phyloP scores from a whole-genome alignment of 2,113 vertebrate species.

The Phainopepla nitens region DNA sequence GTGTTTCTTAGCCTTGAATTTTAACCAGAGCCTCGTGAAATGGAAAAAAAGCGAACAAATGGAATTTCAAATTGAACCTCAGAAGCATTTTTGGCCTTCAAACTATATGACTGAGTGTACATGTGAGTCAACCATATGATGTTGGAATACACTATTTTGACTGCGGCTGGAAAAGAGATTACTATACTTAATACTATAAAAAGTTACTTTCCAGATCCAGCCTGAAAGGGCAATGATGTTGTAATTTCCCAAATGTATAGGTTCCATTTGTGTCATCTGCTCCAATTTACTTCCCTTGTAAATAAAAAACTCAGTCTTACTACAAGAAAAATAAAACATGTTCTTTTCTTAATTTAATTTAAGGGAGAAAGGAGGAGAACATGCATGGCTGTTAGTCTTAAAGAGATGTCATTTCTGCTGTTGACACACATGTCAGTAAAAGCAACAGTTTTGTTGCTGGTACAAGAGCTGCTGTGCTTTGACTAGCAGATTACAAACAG shows the following conservation, averaged over 20 bases:
- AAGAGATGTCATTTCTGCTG: neutral
- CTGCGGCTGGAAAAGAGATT: neutral
- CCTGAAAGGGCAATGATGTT: neutral
- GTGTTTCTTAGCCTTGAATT: constrained; percentile 2
- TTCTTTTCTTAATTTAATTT: neutral
- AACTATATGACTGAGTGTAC: neutral
- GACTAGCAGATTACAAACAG: constrained; percentile 8
- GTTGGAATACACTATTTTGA: neutral
- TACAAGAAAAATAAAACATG: neutral
- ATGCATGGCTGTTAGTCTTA: neutral
- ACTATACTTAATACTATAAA: neutral
- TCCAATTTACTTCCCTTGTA: neutral
- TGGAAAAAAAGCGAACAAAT: neutral
- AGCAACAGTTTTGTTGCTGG: neutral
- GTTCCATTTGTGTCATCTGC: accelerated
- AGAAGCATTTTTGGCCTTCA: neutral
- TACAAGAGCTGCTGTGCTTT: constrained; percentile 7
- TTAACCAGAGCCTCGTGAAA: neutral
- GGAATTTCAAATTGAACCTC: neutral
- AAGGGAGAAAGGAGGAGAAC: neutral
- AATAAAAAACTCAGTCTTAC: neutral
- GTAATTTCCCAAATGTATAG: neutral
- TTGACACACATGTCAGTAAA: neutral
- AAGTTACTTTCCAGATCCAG: neutral
- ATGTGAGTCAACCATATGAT: neutral